Base-by-base conservation (phyloP, 37 sponge, comb jelly and placozoan species). In the Petrosia ficiformis region DNA sequence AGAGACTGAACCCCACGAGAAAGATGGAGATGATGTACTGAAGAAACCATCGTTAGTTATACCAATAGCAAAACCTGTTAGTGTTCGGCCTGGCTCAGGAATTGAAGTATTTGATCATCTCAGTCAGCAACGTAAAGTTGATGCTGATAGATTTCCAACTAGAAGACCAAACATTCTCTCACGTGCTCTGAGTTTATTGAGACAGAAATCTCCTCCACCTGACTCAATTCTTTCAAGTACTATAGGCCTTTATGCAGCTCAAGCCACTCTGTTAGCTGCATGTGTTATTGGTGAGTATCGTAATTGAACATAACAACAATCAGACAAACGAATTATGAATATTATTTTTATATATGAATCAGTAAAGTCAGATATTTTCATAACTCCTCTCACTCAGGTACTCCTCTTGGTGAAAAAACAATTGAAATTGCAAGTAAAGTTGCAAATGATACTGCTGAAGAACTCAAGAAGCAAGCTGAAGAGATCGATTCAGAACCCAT, bases 231-330 rank as follows among this genome's bases (percentile, higher is more conserved):
- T 77, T 16, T 59, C 70, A 60, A 85, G 86, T 82, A 74, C 78
- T 60, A 79, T 90, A 2, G 91, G 78, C 2, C 72, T 90, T 52
- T 90, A 85, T 81, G 82, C 82, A 14, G 86, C 91, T 0, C 80
- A 81, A 0, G 86, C 86, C 33, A 77, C 82, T 3, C 73, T 90
- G 69, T 63, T 90, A 24, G 86, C 80, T 37, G 86, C 84, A 25
- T 65, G 81, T 8, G 52, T 82, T 28, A 81, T 84, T 39, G 91
- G 86, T 67, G 52, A 70, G 80, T 34, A 29, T 68, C 5, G 21
- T 34, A 68, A n/a, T n/a, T n/a, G n/a, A n/a, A n/a, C n/a, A n/a
- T n/a, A n/a, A n/a, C n/a, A n/a, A n/a, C n/a, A n/a, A n/a, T n/a
- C n/a, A n/a, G n/a, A n/a, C 44, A 65, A 30, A 34, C 37, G 52